A percentile compares a stretch with the other conserved stretches of the same genome.
These are phyloP conservation scores for Cantharis nigra DNA, from an alignment of 2,888 invertebrate genomes.

Conservation along the genomic window DNA sequence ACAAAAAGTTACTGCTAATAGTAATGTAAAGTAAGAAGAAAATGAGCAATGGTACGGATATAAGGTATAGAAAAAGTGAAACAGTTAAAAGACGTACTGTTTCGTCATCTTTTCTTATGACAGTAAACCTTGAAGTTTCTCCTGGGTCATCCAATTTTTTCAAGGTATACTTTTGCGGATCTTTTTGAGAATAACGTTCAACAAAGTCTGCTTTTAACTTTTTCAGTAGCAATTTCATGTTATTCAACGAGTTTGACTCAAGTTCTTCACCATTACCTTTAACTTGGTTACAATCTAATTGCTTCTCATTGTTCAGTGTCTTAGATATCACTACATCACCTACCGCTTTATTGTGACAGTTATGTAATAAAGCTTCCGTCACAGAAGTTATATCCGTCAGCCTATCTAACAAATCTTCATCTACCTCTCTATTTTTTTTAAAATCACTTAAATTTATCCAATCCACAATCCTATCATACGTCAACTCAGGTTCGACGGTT, in stretches of 20 bases:
- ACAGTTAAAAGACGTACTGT: constrained; percentile 39
- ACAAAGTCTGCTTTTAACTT: constrained; percentile 26
- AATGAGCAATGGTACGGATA: constrained; percentile 18
- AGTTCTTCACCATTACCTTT: neutral
- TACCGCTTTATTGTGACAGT: neutral
- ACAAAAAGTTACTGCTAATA: constrained; percentile 33
- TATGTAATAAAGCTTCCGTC: constrained; percentile 28
- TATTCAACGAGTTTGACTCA: constrained; percentile 25
- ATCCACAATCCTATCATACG: constrained; percentile 45
- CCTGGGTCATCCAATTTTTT: constrained; percentile 38
- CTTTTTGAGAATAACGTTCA: constrained; percentile 3
- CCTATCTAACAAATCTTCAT: constrained; percentile 38
- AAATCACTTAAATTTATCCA: constrained; percentile 52
- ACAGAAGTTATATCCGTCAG: constrained; percentile 48
- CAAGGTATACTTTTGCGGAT: constrained; percentile 26
- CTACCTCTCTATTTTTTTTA: constrained; percentile 27
- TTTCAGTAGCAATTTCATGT: constrained; percentile 29
- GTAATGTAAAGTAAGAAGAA: constrained; percentile 34
- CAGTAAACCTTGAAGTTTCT: constrained; percentile 43
- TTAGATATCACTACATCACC: neutral
- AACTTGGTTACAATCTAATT: neutral
- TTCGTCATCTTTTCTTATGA: constrained; percentile 49
- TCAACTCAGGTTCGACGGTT: constrained; percentile 32
- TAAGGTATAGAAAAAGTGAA: constrained; percentile 12
- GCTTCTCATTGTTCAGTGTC: neutral